These are phyloP conservation scores for Semotilus atromaculatus DNA, from an alignment of 2,797 vertebrate species.

Conservation along the genomic window DNA sequence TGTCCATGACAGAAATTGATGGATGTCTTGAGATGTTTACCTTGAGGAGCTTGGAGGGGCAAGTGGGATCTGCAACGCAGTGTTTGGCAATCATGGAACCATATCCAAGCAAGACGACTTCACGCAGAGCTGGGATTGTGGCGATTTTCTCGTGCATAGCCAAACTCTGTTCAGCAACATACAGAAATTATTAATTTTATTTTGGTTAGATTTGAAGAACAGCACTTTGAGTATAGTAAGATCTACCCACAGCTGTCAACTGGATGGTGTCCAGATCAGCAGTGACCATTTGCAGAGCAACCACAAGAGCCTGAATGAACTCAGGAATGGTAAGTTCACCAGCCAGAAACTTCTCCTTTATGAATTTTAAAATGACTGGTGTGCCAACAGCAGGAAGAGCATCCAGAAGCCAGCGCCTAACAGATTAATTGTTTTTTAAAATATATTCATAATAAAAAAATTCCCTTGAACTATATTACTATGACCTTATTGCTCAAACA, in stretches of 20 bases:
- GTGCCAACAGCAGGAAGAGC: conserved; percentile 78
- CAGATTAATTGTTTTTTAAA: not conserved
- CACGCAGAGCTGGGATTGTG: conserved; percentile 69
- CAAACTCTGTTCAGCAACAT: conserved; percentile 29
- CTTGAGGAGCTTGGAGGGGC: conserved; percentile 77
- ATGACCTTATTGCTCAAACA: not conserved
- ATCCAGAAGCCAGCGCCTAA: conserved; percentile 79
- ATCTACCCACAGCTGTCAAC: conserved; percentile 65
- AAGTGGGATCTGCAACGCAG: conserved; percentile 73
- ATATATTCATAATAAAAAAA: not conserved
- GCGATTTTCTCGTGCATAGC: conserved; percentile 55
- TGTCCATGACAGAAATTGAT: not conserved
- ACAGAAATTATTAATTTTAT: not conserved
- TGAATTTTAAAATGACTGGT: conserved; percentile 75
- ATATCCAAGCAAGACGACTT: conserved; percentile 79
- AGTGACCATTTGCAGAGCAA: conserved; percentile 76
- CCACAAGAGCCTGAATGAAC: conserved; percentile 71
- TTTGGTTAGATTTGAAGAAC: not conserved
- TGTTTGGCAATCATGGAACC: conserved; percentile 81
- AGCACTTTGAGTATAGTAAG: not conserved
- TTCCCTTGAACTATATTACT: too few species aligned
- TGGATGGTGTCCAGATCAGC: conserved; percentile 76
- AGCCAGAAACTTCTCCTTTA: conserved; percentile 78
- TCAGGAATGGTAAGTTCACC: conserved; percentile 75
- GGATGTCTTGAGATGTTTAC: conserved; percentile 64